These are phyloP conservation scores for Cephus pulcher DNA, from an alignment of 2,888 invertebrate species.

Conservation along the genomic window DNA sequence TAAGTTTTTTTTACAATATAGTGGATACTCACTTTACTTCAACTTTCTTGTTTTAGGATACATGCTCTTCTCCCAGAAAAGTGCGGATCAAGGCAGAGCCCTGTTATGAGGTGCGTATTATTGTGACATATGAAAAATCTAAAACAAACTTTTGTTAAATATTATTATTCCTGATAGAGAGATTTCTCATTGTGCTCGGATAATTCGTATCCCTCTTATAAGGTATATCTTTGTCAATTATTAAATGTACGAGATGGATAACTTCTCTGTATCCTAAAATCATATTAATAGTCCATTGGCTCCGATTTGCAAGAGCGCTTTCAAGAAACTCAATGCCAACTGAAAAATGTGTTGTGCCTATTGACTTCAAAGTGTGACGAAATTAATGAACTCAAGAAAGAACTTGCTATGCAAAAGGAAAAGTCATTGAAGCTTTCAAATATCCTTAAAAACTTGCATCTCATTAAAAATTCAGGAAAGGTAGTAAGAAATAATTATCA, in stretches of 20 bases:
- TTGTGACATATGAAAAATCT: slow-evolving; percentile 3
- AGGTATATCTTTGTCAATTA: slow-evolving; percentile 3
- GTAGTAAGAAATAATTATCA: slow-evolving; percentile 1
- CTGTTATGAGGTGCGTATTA: slow-evolving; percentile 12
- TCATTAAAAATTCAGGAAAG: neutral
- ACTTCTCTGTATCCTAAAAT: neutral
- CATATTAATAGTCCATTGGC: neutral
- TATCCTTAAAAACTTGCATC: slow-evolving; percentile 8
- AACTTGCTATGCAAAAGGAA: slow-evolving; percentile 6
- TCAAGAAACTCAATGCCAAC: slow-evolving; percentile 8
- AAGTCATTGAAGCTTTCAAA: slow-evolving; percentile 5
- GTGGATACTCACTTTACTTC: neutral
- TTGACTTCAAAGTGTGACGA: slow-evolving; percentile 4
- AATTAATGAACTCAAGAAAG: slow-evolving; percentile 12
- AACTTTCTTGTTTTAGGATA: slow-evolving; percentile 14
- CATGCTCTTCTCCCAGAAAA: slow-evolving; percentile 17
- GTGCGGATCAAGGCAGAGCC: slow-evolving; percentile 17
- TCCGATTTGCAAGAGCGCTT: slow-evolving; percentile 8
- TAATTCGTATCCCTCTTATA: slow-evolving; percentile 10
- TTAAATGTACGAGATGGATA: neutral
- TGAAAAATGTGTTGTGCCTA: slow-evolving; percentile 1
- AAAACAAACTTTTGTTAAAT: neutral
- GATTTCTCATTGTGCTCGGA: slow-evolving; percentile 11
- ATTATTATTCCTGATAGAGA: slow-evolving; percentile 9
- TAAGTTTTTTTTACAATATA: neutral